phyloP scores from a whole-genome alignment of 2,797 vertebrate genomes.

The Morus bassanus region DNA sequence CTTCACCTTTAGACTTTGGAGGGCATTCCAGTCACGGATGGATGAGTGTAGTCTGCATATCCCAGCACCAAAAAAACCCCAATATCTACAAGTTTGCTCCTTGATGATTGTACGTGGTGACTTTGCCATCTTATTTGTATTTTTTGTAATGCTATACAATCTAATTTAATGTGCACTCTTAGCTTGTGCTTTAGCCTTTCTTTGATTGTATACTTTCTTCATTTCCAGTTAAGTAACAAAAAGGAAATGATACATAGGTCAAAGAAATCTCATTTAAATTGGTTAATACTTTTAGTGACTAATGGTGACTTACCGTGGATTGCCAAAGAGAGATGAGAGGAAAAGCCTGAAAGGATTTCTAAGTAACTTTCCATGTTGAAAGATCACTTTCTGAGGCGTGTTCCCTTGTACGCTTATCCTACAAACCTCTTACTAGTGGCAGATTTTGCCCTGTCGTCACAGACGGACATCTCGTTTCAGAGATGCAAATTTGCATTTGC shows the following conservation, averaged over 20 bases:
- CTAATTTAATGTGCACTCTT: not conserved
- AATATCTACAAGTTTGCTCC: not conserved
- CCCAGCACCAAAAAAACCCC: not conserved
- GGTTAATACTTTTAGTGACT: not conserved
- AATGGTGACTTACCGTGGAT: not conserved
- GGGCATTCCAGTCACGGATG: not conserved
- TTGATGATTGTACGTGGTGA: not conserved
- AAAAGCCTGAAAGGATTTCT: not conserved
- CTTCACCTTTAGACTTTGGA: not conserved
- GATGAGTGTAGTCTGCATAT: not conserved
- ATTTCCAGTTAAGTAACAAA: not conserved
- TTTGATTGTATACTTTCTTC: not conserved
- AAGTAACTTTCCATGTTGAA: not conserved
- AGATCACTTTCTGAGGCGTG: not conserved
- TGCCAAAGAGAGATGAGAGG: not conserved
- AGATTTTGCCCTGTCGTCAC: not conserved
- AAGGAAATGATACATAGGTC: not conserved
- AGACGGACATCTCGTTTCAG: fast-evolving
- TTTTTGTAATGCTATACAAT: not conserved
- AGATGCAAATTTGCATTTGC: not conserved
- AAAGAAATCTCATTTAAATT: not conserved
- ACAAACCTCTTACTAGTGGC: not conserved
- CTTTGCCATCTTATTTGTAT: not conserved
- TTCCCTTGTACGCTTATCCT: not conserved
- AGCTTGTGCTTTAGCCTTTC: not conserved